phyloP scores from a whole-genome alignment of 2,113 vertebrate genomes.

The Stigmatopora nigra region DNA sequence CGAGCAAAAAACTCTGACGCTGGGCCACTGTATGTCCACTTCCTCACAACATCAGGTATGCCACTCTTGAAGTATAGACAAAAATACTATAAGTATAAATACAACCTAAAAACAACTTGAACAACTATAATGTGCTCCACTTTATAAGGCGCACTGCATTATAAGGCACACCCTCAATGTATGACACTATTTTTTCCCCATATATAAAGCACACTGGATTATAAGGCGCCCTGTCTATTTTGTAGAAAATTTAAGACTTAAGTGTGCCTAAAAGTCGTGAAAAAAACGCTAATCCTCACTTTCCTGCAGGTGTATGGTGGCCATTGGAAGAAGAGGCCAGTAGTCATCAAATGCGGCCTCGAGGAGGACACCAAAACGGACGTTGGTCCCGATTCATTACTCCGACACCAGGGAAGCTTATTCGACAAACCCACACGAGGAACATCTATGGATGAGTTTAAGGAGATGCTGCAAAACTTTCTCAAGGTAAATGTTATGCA shows the following conservation, averaged over 20 bases:
- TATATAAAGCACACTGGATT: no score
- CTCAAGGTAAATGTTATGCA: slow-evolving; percentile 74
- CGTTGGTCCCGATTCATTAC: slow-evolving; percentile 50
- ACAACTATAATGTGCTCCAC: no score
- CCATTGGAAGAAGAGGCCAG: slow-evolving; percentile 82
- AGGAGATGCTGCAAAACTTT: slow-evolving; percentile 89
- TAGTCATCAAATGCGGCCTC: slow-evolving; percentile 88
- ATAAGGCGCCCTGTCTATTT: no score
- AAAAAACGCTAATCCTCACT: background rate
- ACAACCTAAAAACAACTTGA: no score
- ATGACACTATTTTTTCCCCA: no score
- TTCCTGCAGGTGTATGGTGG: slow-evolving; percentile 81
- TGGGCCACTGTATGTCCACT: slow-evolving; percentile 84
- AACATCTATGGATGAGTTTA: slow-evolving; percentile 93
- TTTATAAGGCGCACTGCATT: no score
- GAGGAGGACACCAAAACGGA: slow-evolving; percentile 69
- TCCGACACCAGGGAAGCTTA: slow-evolving; percentile 75
- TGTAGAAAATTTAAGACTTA: no score
- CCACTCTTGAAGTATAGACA: background rate
- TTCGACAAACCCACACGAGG: slow-evolving; percentile 90
- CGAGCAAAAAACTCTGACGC: slow-evolving; percentile 74
- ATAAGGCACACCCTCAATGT: no score
- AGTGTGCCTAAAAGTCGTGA: no score
- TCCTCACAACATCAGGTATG: slow-evolving; percentile 82
- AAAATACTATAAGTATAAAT: no score